phyloP scores from a whole-genome alignment of 2,113 vertebrate species.

The Mastomys natalensis region DNA sequence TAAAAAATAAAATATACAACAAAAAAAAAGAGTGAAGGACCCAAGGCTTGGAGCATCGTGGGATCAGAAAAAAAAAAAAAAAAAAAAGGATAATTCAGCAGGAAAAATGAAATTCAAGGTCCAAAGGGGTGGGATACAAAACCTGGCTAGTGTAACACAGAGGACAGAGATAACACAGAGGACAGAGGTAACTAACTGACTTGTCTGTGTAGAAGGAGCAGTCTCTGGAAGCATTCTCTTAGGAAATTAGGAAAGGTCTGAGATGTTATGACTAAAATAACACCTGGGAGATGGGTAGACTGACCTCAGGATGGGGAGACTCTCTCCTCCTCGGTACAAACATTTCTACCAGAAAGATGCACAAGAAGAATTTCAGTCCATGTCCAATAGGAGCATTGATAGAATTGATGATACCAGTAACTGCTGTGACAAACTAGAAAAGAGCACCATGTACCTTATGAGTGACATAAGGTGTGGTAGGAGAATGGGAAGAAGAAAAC shows the following conservation, averaged over 20 bases:
- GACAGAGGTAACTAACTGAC: no score
- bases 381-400: constrained; percentile 94
- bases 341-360: neutral
- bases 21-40: neutral
- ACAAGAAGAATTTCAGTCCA: constrained; percentile 93
- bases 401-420: constrained; percentile 95
- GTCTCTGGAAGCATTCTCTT: neutral
- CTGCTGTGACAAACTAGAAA: constrained; percentile 92
- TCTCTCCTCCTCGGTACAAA: neutral
- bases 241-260: neutral
- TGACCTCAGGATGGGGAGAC: no score
- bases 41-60: neutral
- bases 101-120: neutral
- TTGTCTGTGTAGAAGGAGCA: neutral
- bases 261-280: neutral
- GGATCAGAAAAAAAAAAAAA: neutral
- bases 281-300: neutral
- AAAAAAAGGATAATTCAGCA: neutral
- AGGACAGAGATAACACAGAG: neutral
- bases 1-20: neutral
- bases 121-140: neutral
- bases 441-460: constrained; percentile 94
- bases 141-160: neutral
- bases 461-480: constrained; percentile 90
- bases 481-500: constrained; percentile 91